Base-by-base conservation (phyloP, 2,888 invertebrate genomes). In the Lasioglossum lativentre region DNA sequence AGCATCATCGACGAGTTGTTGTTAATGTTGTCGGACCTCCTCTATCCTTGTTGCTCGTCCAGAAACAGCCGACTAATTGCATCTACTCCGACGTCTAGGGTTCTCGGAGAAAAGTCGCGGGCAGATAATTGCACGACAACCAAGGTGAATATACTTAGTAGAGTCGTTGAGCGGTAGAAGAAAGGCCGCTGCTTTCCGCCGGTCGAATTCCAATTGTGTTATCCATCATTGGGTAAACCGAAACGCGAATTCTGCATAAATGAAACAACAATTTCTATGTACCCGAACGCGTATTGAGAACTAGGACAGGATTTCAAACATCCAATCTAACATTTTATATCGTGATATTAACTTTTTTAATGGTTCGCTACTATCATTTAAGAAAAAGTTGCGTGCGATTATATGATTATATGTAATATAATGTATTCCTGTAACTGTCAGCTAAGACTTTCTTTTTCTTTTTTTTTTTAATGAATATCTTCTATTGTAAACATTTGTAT, bases 101-200 rank as follows among this genome's bases (percentile, higher is more conserved):
- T 10, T 71, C 38, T 59, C 45, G 5, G 75, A 47, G 42, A 30
- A 59, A 63, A 30, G 27, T 71, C 19, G 30, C 71, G 56, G 38
- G 23, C 19, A 27, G 78, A 40, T 72, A 72, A 42, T 59, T 42
- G 16, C 40, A 45, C 34, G 78, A 78, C 59, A 72, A 30, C 47
- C 56, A 59, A 45, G 16, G 72, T 42, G 34, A 73, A 59, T 19
- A 34, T 8, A n/a, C n/a, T n/a, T n/a, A n/a, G n/a, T n/a, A n/a
- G n/a, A n/a, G n/a, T 63, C 34, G 63, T 16, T 1, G 59, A 30
- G 14, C 12, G 16, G 30, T 19, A 2, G 30, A 19, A 2, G 63
- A 63, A 30, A 30, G 63, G 16, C 16, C 16, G 63, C 63, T 30
- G 14, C 63, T 5, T 30, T 30, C 30, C 16, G 14, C 59, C 16